Base-by-base conservation (phyloP, 1,140 invertebrate genomes). In the Drosophila takahashii region DNA sequence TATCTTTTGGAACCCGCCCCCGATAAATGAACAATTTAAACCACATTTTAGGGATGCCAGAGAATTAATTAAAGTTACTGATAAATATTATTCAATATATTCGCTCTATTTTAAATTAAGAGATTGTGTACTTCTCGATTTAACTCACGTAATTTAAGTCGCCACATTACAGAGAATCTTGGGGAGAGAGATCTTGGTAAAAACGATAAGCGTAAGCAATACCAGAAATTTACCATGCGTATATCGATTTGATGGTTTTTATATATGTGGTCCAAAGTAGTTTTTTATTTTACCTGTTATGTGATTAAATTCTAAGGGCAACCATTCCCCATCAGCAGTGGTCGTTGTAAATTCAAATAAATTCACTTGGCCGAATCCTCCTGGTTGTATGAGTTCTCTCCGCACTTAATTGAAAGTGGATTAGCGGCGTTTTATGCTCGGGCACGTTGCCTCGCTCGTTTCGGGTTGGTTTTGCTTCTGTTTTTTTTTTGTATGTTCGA, bases 391-490 rank as follows among this genome's bases (percentile, higher is more conserved):
- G 50, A 47, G 9, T 27, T 29, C 10, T 18, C 3, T 13, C n/a
- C 48, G 13, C 50, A 27, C 36, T 51, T 76, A 77, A 77, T 77
- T 77, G 73, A 67, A 77, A 54, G 50, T 39, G 54, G 62, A 77
- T 77, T 77, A 65, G 39, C 45, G 10, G 47, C n/a, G 52, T 75
- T 53, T 75, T 47, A 75, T 75, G 72, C 71, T 58, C 2, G 27
- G 48, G 71, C 60, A 75, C 47, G 71, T 44, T 42, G 47, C 10
- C 2, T 18, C 13, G 29, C 22, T 27, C n/a, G 51, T 7, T 42
- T 41, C 41, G n/a, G 47, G 16, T 61, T 36, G 26, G 15, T 11
- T n/a, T 37, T 41, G 29, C 15, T n/a, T 27, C 9, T 15, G 29
- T 18, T 39, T 2, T 36, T 36, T 56, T 36, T 42, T 54, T 9